Conservation (phyloP, 2,888 invertebrate genomes). For the Diarsia brunnea region DNA sequence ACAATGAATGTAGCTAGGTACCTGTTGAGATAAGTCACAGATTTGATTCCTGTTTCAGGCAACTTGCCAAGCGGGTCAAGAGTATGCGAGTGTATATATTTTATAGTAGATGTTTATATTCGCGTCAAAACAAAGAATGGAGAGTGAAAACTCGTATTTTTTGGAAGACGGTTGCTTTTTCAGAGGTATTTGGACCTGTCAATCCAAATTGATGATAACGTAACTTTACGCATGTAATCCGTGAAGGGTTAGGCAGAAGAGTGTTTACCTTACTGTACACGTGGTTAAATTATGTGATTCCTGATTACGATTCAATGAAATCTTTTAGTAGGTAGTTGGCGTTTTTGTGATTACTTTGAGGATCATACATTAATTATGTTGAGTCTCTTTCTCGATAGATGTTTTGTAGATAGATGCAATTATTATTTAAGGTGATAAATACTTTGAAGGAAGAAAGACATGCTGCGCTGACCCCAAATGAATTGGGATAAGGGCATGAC, state of each 20-base stretch:
- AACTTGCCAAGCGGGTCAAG: slow-evolving; percentile 68
- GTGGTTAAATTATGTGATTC: background rate
- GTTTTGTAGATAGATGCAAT: too few species aligned
- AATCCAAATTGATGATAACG: background rate
- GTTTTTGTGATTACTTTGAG: background rate
- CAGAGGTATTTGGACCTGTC: background rate
- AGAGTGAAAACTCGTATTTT: background rate
- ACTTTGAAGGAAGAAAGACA: too few species aligned
- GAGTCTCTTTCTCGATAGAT: background rate
- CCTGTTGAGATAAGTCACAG: slow-evolving; percentile 58
- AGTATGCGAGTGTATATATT: slow-evolving; percentile 37
- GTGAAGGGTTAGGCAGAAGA: background rate
- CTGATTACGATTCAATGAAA: background rate
- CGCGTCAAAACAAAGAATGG: slow-evolving; percentile 34
- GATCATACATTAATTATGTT: background rate
- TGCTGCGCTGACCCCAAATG: too few species aligned
- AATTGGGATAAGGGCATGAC: too few species aligned
- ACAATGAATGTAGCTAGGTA: slow-evolving; percentile 41
- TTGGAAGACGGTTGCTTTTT: background rate
- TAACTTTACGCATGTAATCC: background rate
- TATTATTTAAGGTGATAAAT: too few species aligned
- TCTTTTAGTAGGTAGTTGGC: background rate
- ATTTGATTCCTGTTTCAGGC: slow-evolving; percentile 67
- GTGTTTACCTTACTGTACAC: background rate
- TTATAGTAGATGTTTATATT: background rate